Evolutionary conservation across 2,113 vertebrate genomes (phyloP).

Genomic region (Urocitellus parryii): DNA sequence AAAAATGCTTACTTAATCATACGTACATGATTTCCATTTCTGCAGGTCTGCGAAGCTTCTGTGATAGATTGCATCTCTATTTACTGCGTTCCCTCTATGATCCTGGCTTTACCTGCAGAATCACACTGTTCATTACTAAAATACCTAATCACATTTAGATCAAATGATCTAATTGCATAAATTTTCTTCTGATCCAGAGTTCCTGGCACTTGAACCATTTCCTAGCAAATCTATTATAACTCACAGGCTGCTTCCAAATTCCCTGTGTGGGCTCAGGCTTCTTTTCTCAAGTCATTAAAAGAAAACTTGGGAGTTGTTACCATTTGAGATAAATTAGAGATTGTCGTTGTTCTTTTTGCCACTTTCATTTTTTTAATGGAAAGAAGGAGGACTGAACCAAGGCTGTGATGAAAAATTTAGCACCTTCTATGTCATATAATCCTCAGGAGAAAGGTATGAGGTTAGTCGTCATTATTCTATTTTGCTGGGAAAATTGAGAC

Average conservation of each 20-base stretch:
- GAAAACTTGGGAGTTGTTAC: slow-evolving; percentile 12
- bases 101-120: slow-evolving; percentile 51
- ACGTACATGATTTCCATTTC: background rate
- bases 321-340: background rate
- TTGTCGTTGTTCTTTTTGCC: slow-evolving; percentile 10
- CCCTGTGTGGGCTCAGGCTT: background rate
- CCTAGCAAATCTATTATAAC: slow-evolving; percentile 72
- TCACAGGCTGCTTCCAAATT: slow-evolving; percentile 55
- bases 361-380: background rate
- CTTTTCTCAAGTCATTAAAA: slow-evolving; percentile 15
- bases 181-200: slow-evolving; percentile 69
- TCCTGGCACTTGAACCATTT: slow-evolving; percentile 72
- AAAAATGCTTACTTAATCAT: slow-evolving; percentile 21
- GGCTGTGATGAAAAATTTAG: background rate
- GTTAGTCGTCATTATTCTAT: background rate
- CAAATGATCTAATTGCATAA: slow-evolving; percentile 75
- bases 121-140: slow-evolving; percentile 49
- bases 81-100: background rate
- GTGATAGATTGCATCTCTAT: background rate
- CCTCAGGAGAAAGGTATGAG: background rate
- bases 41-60: slow-evolving; percentile 1
- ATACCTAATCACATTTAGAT: slow-evolving; percentile 66
- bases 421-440: background rate
- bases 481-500: background rate
- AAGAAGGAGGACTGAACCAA: background rate